Percentiles rank a stretch among this genome's conserved stretches.
Conservation (phyloP, 2,888 invertebrate species). For the Serripes groenlandicus region DNA sequence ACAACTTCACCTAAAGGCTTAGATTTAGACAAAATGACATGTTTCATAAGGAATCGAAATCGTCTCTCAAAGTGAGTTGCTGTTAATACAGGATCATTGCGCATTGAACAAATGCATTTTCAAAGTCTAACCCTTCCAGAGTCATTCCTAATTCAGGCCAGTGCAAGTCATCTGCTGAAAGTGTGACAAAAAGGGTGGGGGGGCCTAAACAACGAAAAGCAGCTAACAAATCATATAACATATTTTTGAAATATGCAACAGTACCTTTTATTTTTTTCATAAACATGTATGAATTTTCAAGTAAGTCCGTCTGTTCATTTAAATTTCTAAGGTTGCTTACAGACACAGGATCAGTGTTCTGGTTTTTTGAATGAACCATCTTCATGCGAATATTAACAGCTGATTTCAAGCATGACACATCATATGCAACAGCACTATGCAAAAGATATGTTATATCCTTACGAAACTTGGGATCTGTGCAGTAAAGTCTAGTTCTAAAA, state of each 20-base stretch:
- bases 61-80: conserved; percentile 59
- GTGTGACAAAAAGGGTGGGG: conserved; percentile 61
- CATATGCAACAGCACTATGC: conserved; percentile 42
- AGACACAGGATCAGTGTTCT: conserved; percentile 13
- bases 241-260: conserved; percentile 57
- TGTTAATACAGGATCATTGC: conserved; percentile 41
- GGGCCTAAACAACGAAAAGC: conserved; percentile 51
- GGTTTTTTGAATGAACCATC: neutral
- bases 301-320: conserved; percentile 13
- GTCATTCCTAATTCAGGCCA: conserved; percentile 60
- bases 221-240: conserved; percentile 49
- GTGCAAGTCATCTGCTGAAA: conserved; percentile 66
- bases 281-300: conserved; percentile 66
- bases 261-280: conserved; percentile 67
- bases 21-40: conserved; percentile 16
- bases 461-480: conserved; percentile 15
- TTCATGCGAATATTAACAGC: conserved; percentile 52
- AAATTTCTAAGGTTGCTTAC: conserved; percentile 18
- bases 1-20: conserved; percentile 39
- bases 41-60: conserved; percentile 42
- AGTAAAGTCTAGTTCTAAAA: conserved; percentile 48
- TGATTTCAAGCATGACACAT: conserved; percentile 33
- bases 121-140: conserved; percentile 35
- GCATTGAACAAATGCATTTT: conserved; percentile 30
- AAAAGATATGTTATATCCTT: conserved; percentile 51